Conservation (phyloP, 2,888 invertebrate species). For the Drosophila sordidula region DNA sequence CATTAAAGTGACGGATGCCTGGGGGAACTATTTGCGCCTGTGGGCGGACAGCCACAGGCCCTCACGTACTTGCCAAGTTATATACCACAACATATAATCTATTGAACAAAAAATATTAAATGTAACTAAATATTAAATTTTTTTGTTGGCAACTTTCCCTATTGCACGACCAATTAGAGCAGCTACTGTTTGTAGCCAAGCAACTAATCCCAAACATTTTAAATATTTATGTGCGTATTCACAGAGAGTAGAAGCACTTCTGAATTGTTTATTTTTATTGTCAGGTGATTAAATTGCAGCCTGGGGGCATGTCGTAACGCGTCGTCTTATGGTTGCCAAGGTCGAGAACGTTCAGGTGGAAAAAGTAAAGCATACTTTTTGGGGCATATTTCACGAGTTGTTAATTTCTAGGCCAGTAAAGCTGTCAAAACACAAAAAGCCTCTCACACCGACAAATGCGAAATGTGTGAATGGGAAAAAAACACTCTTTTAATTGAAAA, state of each 20-base stretch:
- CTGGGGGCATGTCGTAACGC: constrained; percentile 40
- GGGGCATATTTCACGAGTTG: constrained; percentile 68
- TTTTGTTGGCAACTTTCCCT: constrained; percentile 1
- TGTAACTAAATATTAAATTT: too few species aligned
- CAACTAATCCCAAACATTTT: constrained; percentile 33
- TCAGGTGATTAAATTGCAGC: constrained; percentile 74
- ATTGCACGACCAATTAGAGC: constrained; percentile 42
- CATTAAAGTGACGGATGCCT: constrained; percentile 63
- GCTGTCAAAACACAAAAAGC: constrained; percentile 40
- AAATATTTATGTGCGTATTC: too few species aligned
- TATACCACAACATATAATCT: constrained; percentile 2
- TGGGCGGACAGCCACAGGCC: constrained; percentile 2
- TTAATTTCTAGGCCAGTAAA: constrained; percentile 62
- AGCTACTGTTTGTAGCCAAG: constrained; percentile 12
- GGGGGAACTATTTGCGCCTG: constrained; percentile 42
- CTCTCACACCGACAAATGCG: constrained; percentile 9
- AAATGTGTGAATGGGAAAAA: constrained; percentile 28
- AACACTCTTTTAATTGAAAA: constrained; percentile 72
- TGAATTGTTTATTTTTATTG: constrained; percentile 32
- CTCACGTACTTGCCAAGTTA: constrained; percentile 32
- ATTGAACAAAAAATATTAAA: not conserved
- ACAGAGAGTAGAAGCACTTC: not conserved
- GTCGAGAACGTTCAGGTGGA: constrained; percentile 38
- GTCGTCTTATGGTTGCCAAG: constrained; percentile 45
- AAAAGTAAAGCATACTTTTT: constrained; percentile 65